Evolutionary conservation across 2,797 vertebrate genomes (phyloP), one percentile per base, ranked within the genome.

Genomic region (Gallinago nigripennis): DNA sequence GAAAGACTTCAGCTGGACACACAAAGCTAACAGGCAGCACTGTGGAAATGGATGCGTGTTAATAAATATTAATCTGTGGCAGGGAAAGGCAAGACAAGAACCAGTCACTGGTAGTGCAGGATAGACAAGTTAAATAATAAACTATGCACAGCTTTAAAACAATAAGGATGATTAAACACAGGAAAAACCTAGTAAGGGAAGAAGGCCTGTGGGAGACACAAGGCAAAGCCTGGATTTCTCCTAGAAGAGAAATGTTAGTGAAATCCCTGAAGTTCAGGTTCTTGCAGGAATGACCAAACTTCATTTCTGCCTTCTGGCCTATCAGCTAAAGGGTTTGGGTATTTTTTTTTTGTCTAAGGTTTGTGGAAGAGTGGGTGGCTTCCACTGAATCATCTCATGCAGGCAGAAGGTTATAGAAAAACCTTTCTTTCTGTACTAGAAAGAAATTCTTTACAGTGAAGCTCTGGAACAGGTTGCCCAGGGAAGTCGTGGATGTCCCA

Each of bases 31-130:
- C 4, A 27, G 64, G 46, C 63, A 90, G 70, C 28, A 53, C 8
- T 73, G 75, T 84, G 91, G 86, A 81, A 71, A 77, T 79, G 91
- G 66, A 51, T 86, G 69, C 54, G 21, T 11, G 53, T 77, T 92
- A 94, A 96, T 94, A 91, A 95, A 95, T 88, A 96, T 92, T 96
- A 92, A 95, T 95, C 82, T 82, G 82, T 43, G 83, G 82, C 86
- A 82, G 77, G 78, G 87, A 90, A 96, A 94, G 81, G 68, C 88
- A 95, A 95, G 92, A 91, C 87, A 73, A 86, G 95, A 94, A 94
- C 16, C 80, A 84, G 92, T 53, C 80, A 66, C 91, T 68, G 68
- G 96, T 50, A 86, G 39, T 53, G 71, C 92, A 95, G 94, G 95
- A 88, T 92, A 77, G 86, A 61, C 95, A 8, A 88, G 95, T 96